Percentiles rank a stretch among this genome's conserved stretches.
These are phyloP conservation scores for Idris sp. DNA, from an alignment of 1,140 invertebrate genomes.

Conservation along the genomic window DNA sequence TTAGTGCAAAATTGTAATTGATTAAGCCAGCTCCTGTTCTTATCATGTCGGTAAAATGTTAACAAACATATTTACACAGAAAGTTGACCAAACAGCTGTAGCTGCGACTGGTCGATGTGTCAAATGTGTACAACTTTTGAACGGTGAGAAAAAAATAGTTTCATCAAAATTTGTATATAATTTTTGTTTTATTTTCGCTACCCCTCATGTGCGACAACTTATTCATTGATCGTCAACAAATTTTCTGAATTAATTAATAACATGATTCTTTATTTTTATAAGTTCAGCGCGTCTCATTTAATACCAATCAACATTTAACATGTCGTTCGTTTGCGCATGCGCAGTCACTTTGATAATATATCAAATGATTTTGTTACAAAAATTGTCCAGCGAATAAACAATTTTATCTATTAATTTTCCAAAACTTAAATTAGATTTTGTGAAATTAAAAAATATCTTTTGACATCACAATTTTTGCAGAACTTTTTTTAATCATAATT, in stretches of 20 bases:
- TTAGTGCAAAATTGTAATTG: background rate
- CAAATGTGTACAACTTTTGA: no score
- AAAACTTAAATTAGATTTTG: no score
- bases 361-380: no score
- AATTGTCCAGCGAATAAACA: no score
- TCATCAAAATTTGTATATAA: no score
- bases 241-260: slow-evolving; percentile 3
- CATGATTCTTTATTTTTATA: slow-evolving; percentile 21
- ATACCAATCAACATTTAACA: slow-evolving; percentile 27
- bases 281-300: slow-evolving; percentile 40
- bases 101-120: slow-evolving; percentile 25
- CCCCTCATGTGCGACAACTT: no score
- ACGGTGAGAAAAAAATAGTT: background rate
- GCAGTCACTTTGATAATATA: no score
- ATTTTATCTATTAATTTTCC: no score
- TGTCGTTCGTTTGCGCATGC: slow-evolving; percentile 21
- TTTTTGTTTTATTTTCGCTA: no score
- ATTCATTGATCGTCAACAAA: background rate
- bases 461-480: no score
- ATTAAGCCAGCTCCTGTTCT: slow-evolving; percentile 4
- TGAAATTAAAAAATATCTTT: no score
- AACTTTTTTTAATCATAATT: no score
- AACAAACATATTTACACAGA: slow-evolving; percentile 16
- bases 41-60: slow-evolving; percentile 34
- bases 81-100: slow-evolving; percentile 29